Percentiles rank a stretch among this genome's conserved stretches.
These are phyloP conservation scores for Nymphalis c-album DNA, from an alignment of 2,888 invertebrate species.

Conservation along the genomic window DNA sequence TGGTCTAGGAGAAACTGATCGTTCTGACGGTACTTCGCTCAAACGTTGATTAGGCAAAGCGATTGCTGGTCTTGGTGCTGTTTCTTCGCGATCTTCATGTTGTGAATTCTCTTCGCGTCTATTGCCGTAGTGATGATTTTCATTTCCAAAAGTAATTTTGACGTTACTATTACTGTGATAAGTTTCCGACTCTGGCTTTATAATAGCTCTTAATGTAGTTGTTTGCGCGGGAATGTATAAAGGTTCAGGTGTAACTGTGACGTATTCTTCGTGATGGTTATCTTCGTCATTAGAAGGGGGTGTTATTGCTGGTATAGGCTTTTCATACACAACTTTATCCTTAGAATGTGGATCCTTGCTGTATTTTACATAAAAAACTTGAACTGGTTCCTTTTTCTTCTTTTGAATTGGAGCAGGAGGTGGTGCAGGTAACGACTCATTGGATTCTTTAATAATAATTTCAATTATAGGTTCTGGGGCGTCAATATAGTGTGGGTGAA, in stretches of 20 bases:
- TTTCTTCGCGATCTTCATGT: conserved; percentile 81
- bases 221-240: conserved; percentile 82
- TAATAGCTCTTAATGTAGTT: conserved; percentile 91
- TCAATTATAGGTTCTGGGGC: conserved; percentile 95
- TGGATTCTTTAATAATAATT: conserved; percentile 95
- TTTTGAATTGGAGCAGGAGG: conserved; percentile 77
- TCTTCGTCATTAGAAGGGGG: conserved; percentile 85
- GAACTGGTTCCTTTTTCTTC: conserved; percentile 89
- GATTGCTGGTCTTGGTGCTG: conserved; percentile 84
- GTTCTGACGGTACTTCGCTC: conserved; percentile 54
- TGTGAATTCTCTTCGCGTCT: conserved; percentile 59
- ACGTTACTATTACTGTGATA: conserved; percentile 91
- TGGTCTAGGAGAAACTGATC: conserved; percentile 58
- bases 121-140: conserved; percentile 75
- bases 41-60: conserved; percentile 73
- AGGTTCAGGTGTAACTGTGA: conserved; percentile 79
- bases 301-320: conserved; percentile 89
- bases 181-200: conserved; percentile 92
- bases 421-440: conserved; percentile 87
- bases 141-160: conserved; percentile 90
- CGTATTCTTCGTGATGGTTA: conserved; percentile 80
- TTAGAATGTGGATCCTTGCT: conserved; percentile 90
- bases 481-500: conserved; percentile 83
- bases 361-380: conserved; percentile 95
- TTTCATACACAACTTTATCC: conserved; percentile 88